Evolutionary conservation across 2,113 vertebrate species (phyloP).

Genomic region (Emydocephalus ijimae): DNA sequence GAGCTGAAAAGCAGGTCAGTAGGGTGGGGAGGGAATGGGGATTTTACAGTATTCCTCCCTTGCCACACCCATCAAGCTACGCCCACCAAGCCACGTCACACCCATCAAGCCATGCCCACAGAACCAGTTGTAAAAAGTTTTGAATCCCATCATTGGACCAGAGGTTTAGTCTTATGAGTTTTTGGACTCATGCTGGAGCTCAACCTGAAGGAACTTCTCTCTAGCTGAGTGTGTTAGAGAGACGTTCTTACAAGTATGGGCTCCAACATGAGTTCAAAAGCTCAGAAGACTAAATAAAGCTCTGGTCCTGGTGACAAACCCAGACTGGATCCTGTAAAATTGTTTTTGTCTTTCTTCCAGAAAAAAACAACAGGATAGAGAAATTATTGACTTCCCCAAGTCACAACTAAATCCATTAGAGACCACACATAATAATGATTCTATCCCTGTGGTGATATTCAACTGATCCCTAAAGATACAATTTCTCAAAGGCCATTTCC

Average conservation of each 20-base stretch:
- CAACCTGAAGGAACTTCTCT: background rate
- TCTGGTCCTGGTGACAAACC: no score
- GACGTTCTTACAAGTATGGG: no score
- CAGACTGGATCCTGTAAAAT: background rate
- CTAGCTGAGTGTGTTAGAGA: background rate
- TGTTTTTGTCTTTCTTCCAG: background rate
- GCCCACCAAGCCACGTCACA: no score
- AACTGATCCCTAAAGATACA: background rate
- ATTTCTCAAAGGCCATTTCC: background rate
- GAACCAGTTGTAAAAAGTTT: no score
- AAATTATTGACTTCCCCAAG: background rate
- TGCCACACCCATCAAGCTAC: no score
- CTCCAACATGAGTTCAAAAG: no score
- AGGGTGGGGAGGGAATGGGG: no score
- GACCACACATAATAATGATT: background rate
- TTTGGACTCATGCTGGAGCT: background rate
- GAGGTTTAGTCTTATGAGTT: background rate
- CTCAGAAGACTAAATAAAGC: no score
- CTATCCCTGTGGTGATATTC: background rate
- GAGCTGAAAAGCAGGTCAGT: no score
- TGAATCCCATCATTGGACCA: background rate
- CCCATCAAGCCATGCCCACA: no score
- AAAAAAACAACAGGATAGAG: background rate
- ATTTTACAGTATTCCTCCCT: no score
- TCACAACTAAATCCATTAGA: background rate